These are phyloP conservation scores for Mesorhabditis belari DNA, from an alignment of 2,888 invertebrate species.

Conservation along the genomic window DNA sequence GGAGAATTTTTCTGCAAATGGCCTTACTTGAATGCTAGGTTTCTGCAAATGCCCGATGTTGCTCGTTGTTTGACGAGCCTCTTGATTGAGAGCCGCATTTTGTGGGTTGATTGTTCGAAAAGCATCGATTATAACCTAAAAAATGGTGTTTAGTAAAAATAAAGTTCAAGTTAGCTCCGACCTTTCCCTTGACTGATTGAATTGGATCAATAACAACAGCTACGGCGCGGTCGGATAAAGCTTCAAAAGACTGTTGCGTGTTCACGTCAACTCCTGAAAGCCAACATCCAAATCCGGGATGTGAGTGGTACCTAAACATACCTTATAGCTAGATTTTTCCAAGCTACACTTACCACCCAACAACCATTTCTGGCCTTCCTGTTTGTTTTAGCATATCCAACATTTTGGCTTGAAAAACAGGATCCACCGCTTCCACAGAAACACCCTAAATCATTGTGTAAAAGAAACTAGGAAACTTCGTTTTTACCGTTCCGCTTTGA, in stretches of 20 bases:
- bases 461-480: conserved; percentile 1
- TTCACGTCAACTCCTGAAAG: conserved; percentile 22
- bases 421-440: conserved; percentile 97
- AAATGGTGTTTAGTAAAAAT: too few species aligned
- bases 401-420: conserved; percentile 99
- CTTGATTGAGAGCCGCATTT: conserved; percentile 95
- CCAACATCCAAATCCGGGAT: conserved; percentile 12
- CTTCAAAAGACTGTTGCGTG: conserved; percentile 54
- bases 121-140: conserved; percentile 93
- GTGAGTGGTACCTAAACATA: conserved; percentile 55
- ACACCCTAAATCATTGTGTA: conserved; percentile 65
- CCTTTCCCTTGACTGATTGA: conserved; percentile 84
- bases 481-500: conserved; percentile 64
- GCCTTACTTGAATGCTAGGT: conserved; percentile 89
- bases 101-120: conserved; percentile 97
- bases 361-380: conserved; percentile 96
- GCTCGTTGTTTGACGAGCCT: conserved; percentile 94
- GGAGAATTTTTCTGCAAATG: too few species aligned
- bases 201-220: conserved; percentile 98
- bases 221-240: conserved; percentile 88
- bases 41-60: conserved; percentile 96
- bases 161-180: too few species aligned
- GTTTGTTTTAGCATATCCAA: conserved; percentile 93
- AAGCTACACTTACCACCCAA: conserved; percentile 69
- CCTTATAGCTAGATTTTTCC: background rate